Evolutionary conservation across 2,797 vertebrate genomes (phyloP).

Genomic region (Xenopus petersii): DNA sequence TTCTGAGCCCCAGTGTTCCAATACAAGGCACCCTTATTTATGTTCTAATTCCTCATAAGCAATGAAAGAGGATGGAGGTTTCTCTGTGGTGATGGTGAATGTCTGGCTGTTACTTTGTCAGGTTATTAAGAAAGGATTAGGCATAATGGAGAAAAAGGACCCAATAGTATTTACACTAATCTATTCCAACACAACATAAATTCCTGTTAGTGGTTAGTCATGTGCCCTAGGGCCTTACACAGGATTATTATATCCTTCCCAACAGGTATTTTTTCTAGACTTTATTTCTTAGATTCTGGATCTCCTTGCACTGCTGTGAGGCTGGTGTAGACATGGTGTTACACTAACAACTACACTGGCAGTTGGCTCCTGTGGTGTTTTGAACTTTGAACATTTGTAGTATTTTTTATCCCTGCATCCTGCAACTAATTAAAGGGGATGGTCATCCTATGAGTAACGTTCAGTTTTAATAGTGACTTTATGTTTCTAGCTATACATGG

Average conservation of each 20-base stretch:
- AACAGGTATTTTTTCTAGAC: not conserved
- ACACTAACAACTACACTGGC: constrained; percentile 6
- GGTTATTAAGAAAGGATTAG: constrained; percentile 45
- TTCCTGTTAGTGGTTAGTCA: constrained; percentile 21
- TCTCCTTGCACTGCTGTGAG: constrained; percentile 14
- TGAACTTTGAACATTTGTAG: too few species aligned
- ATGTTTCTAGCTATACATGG: too few species aligned
- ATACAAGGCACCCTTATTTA: constrained; percentile 36
- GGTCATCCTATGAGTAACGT: too few species aligned
- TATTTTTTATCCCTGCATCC: too few species aligned
- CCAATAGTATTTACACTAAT: constrained; percentile 34
- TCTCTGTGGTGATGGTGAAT: constrained; percentile 23
- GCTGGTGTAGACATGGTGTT: not conserved
- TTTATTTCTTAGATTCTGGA: too few species aligned
- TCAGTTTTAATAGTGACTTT: too few species aligned
- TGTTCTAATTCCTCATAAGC: constrained; percentile 30
- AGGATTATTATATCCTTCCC: not conserved
- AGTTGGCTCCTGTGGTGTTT: constrained; percentile 22
- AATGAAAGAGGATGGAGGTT: constrained; percentile 17
- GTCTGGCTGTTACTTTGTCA: constrained; percentile 14
- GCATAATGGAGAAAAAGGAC: constrained; percentile 25
- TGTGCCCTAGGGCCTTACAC: not conserved
- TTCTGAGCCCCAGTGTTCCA: not conserved
- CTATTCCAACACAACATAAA: constrained; percentile 9
- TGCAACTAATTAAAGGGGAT: too few species aligned